These are phyloP conservation scores for Microplitis demolitor DNA, from an alignment of 1,140 invertebrate species.

Conservation along the genomic window DNA sequence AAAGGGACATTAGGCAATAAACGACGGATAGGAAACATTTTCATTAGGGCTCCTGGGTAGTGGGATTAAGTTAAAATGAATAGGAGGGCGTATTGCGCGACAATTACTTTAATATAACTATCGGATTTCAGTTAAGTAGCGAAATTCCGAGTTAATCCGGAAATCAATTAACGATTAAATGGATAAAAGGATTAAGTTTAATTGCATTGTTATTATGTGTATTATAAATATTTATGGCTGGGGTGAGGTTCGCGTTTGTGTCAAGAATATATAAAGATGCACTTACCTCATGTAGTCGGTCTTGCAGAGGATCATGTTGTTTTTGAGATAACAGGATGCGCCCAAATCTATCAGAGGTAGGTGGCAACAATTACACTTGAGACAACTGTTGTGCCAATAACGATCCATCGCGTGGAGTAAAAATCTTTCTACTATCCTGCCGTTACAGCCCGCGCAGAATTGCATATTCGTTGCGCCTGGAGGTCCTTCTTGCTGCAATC, in stretches of 20 bases:
- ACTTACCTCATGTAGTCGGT: slow-evolving; percentile 90
- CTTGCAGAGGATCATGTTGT: slow-evolving; percentile 92
- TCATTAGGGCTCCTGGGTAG: too few species aligned
- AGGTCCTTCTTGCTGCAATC: slow-evolving; percentile 62
- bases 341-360: slow-evolving; percentile 87
- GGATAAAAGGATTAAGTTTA: background rate
- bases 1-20: too few species aligned
- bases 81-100: background rate
- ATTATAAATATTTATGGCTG: background rate
- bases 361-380: slow-evolving; percentile 89
- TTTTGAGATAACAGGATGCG: slow-evolving; percentile 86
- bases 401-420: slow-evolving; percentile 86
- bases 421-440: slow-evolving; percentile 86
- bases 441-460: slow-evolving; percentile 66
- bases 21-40: too few species aligned
- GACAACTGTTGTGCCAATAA: slow-evolving; percentile 92
- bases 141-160: background rate
- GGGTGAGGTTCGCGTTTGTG: background rate
- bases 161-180: slow-evolving; percentile 2
- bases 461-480: slow-evolving; percentile 53
- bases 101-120: background rate
- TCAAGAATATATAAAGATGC: background rate
- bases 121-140: background rate
- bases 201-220: slow-evolving; percentile 20
- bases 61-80: background rate